Conservation (phyloP, 2,797 vertebrate genomes). For the Sebastiscus albofasciatus region DNA sequence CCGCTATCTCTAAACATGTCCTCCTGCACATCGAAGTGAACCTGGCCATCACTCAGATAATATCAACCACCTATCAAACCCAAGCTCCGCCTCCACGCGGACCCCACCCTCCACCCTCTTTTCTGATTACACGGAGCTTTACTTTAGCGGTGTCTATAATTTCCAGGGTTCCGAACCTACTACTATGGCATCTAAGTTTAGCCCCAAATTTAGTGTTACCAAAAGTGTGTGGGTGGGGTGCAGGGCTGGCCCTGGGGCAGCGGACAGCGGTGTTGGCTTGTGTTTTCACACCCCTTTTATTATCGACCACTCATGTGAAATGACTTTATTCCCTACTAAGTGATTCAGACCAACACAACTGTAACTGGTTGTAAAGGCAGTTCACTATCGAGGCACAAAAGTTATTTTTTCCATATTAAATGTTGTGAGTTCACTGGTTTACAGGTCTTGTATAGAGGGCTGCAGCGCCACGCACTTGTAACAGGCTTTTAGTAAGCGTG, state of each 20-base stretch:
- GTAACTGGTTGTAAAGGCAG: constrained; percentile 63
- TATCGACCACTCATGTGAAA: constrained; percentile 84
- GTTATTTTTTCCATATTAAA: constrained; percentile 67
- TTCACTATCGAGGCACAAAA: constrained; percentile 53
- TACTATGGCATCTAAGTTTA: constrained; percentile 87
- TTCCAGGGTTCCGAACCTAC: constrained; percentile 84
- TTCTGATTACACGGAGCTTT: constrained; percentile 85
- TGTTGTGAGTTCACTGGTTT: constrained; percentile 50
- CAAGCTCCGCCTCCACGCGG: constrained; percentile 57
- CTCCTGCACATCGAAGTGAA: constrained; percentile 13
- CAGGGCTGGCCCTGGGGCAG: constrained; percentile 75
- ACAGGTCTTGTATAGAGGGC: constrained; percentile 46
- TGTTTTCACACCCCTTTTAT: constrained; percentile 89
- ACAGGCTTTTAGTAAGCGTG: constrained; percentile 4
- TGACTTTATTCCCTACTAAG: constrained; percentile 82
- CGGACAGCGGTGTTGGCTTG: constrained; percentile 82
- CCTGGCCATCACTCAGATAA: constrained; percentile 31
- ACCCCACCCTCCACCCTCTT: constrained; percentile 64
- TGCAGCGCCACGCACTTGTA: constrained; percentile 25
- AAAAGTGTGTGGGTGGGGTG: constrained; percentile 88
- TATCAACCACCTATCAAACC: constrained; percentile 70
- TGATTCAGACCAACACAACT: constrained; percentile 76
- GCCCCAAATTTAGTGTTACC: constrained; percentile 87
- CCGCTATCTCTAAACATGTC: neutral
- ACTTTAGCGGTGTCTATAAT: constrained; percentile 83